These are phyloP conservation scores for Erynnis tages DNA, from an alignment of 2,888 invertebrate species.

Conservation along the genomic window DNA sequence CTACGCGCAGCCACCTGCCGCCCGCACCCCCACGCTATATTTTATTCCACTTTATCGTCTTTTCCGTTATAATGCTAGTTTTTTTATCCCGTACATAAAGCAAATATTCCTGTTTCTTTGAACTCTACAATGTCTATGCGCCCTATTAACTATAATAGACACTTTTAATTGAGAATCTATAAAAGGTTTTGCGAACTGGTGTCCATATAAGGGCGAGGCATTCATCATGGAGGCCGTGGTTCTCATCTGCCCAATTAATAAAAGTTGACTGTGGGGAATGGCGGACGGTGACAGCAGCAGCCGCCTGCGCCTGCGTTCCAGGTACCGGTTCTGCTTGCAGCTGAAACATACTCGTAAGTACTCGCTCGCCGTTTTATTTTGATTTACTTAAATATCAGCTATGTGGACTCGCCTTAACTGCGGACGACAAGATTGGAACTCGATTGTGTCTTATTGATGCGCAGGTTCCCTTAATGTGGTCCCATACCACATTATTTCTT, in stretches of 20 bases:
- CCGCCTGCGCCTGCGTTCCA: conserved; percentile 50
- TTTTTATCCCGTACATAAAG: conserved; percentile 75
- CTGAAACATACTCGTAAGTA: conserved; percentile 61
- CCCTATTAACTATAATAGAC: conserved; percentile 79
- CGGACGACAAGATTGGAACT: conserved; percentile 23
- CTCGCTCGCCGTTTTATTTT: conserved; percentile 73
- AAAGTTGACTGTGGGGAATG: conserved; percentile 78
- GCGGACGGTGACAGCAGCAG: conserved; percentile 60
- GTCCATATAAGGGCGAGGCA: conserved; percentile 72
- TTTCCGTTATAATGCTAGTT: conserved; percentile 80
- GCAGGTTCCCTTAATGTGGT: conserved; percentile 14
- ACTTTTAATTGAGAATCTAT: conserved; percentile 81
- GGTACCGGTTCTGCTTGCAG: conserved; percentile 72
- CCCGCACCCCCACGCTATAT: conserved; percentile 79
- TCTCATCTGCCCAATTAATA: conserved; percentile 82
- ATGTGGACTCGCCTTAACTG: conserved; percentile 27
- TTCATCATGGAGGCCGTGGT: conserved; percentile 76
- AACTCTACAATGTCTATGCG: conserved; percentile 65
- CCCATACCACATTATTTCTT: not conserved
- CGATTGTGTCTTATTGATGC: conserved; percentile 24
- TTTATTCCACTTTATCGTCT: conserved; percentile 80
- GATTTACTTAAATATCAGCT: conserved; percentile 71
- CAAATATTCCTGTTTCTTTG: conserved; percentile 77
- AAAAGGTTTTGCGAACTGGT: conserved; percentile 78
- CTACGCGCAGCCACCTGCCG: conserved; percentile 73